A percentile compares a stretch with the other conserved stretches of the same genome.
phyloP scores from a whole-genome alignment of 2,888 invertebrate species.

The Bimastos eiseni region DNA sequence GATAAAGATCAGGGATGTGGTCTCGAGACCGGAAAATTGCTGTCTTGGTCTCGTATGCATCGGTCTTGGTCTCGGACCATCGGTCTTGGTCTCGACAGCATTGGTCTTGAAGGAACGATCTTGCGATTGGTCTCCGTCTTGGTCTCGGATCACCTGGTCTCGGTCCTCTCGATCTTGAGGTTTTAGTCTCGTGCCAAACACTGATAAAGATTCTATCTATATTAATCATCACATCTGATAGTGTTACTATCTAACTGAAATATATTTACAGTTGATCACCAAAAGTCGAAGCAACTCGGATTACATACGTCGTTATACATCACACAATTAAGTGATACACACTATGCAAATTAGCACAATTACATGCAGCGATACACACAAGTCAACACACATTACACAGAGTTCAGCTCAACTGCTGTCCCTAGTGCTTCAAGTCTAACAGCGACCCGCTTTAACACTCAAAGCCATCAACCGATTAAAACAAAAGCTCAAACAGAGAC shows the following conservation, averaged over 20 bases:
- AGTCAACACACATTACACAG: neutral
- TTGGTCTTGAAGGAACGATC: no score
- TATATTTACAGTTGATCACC: neutral
- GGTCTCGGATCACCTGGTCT: no score
- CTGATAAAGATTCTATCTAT: neutral
- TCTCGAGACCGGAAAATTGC: no score
- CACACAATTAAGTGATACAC: neutral
- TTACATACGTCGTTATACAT: neutral
- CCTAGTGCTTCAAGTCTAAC: neutral
- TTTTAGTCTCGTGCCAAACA: no score
- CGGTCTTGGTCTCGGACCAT: no score
- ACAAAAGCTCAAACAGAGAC: neutral
- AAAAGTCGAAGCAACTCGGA: neutral
- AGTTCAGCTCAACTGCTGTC: neutral
- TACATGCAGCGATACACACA: neutral
- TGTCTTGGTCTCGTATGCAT: no score
- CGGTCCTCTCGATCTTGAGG: no score
- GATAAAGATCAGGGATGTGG: no score
- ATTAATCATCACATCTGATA: neutral
- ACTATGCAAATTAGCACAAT: neutral
- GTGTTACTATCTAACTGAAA: neutral
- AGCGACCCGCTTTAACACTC: neutral
- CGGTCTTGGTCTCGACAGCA: no score
- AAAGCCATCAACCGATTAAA: neutral
- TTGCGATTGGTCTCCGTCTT: no score